Base-by-base conservation (phyloP, 2,888 invertebrate genomes). In the Chloroclystis v-ata region DNA sequence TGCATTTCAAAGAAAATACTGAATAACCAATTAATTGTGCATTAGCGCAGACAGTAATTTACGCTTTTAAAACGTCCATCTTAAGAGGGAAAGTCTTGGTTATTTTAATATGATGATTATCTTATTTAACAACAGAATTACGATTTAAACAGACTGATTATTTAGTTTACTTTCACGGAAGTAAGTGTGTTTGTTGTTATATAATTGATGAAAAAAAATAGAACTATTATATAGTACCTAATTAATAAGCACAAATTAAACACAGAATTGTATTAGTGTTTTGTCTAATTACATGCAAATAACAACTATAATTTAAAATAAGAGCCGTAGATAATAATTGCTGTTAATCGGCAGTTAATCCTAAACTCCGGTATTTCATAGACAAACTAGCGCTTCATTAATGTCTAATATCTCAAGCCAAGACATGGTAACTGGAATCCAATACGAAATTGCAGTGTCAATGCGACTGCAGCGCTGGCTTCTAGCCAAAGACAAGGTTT, bases 21-120 rank as follows among this genome's bases (percentile, higher is more conserved):
- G 57, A 54, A 59, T 57, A 60, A 45, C 57, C 66, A 62, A 70
- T 71, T 72, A 72, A 70, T 62, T 69, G 49, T 58, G 47, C 67
- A 70, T 69, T 70, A 72, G 57, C 67, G 65, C 57, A 63, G 59
- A 42, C 48, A 44, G 5, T 9, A 48, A 59, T 65, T 59, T 53
- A 56, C 52, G 59, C 53, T 61, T 65, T 59, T 56, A 52, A 25
- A 52, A 55, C 58, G 52, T 50, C 43, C 54, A 56, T 54, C 54
- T 57, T 54, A 49, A 62, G 50, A 64, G 61, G 56, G 69, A 71
- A 71, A 69, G 67, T 67, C 11, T 43, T 16, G 7, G n/a, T n/a
- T n/a, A n/a, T 43, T 35, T 24, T 49, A 40, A 39, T 37, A 43
- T 8, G 44, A 43, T 38, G 13, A 20, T 47, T 54, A 56, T 52